Conservation (phyloP, 1,140 invertebrate species). For the Aplysia californica region DNA sequence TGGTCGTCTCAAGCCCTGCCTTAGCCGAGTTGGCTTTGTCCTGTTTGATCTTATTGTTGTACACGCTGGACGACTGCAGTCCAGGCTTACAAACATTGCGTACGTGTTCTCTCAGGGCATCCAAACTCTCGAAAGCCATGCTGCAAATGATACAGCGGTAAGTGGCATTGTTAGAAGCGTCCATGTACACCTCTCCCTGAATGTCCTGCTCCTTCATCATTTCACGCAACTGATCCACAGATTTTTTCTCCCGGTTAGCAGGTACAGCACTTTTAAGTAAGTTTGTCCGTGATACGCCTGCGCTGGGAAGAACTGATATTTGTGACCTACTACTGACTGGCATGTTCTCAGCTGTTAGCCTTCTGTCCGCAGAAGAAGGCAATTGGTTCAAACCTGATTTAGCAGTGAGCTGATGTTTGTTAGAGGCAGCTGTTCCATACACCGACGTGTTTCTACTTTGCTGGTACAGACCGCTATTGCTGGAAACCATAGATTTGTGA, state of each 20-base stretch:
- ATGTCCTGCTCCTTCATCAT: slow-evolving; percentile 21
- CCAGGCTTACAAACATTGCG: slow-evolving; percentile 33
- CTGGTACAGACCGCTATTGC: background rate
- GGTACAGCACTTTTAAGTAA: background rate
- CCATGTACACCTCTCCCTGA: slow-evolving; percentile 22
- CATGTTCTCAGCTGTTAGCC: no score
- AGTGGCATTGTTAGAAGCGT: slow-evolving; percentile 30
- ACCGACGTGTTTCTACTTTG: background rate
- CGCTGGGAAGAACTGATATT: background rate
- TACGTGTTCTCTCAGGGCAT: slow-evolving; percentile 30
- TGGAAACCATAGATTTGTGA: background rate
- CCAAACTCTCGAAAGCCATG: slow-evolving; percentile 31
- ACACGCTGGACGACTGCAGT: slow-evolving; percentile 16
- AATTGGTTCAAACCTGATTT: no score
- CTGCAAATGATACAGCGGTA: slow-evolving; percentile 38
- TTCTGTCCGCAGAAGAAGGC: background rate
- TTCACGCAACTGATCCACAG: slow-evolving; percentile 18
- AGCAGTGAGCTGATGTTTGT: no score
- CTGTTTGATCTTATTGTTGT: slow-evolving; percentile 15
- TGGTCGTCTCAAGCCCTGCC: slow-evolving; percentile 33
- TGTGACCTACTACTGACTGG: background rate
- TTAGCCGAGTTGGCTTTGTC: slow-evolving; percentile 24
- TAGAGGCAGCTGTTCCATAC: no score
- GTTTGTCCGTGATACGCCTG: background rate
- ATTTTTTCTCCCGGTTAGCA: background rate